Conservation (phyloP, 2,888 invertebrate species). For the Drosophila villosipedis region DNA sequence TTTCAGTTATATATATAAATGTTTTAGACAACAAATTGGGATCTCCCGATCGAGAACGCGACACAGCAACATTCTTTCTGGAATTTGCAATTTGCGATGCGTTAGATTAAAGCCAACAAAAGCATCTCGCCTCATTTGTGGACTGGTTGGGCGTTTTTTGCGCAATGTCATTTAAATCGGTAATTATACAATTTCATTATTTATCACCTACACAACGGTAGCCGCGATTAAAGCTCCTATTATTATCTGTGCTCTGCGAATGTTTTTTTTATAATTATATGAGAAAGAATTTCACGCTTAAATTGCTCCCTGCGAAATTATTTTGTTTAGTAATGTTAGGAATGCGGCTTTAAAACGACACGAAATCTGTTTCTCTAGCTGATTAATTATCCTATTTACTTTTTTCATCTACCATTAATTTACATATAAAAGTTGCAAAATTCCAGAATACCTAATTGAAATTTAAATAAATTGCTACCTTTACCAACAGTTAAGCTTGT, state of each 20-base stretch:
- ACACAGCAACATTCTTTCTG: background rate
- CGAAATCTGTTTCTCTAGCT: background rate
- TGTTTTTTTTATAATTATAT: background rate
- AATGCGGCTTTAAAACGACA: background rate
- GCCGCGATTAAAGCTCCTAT: conserved; percentile 25
- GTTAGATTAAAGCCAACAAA: conserved; percentile 36
- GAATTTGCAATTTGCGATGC: conserved; percentile 47
- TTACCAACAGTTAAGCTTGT: background rate
- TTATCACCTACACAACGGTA: conserved; percentile 32
- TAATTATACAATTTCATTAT: conserved; percentile 49
- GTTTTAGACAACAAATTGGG: background rate
- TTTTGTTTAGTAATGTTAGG: background rate
- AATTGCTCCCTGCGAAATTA: conserved; percentile 10
- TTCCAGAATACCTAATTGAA: background rate
- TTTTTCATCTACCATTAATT: background rate
- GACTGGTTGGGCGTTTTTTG: conserved; percentile 29
- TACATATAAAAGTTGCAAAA: background rate
- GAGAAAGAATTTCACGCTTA: conserved; percentile 15
- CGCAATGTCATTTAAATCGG: conserved; percentile 46
- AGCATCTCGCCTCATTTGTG: conserved; percentile 23
- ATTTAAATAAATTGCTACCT: background rate
- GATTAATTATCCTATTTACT: conserved; percentile 3
- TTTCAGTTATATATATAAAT: background rate
- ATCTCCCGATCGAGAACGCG: background rate
- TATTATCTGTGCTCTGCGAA: conserved; percentile 1